Evolutionary conservation across 2,797 vertebrate genomes (phyloP), one percentile per base, ranked within the genome.

Genomic region (Monodelphis domestica): DNA sequence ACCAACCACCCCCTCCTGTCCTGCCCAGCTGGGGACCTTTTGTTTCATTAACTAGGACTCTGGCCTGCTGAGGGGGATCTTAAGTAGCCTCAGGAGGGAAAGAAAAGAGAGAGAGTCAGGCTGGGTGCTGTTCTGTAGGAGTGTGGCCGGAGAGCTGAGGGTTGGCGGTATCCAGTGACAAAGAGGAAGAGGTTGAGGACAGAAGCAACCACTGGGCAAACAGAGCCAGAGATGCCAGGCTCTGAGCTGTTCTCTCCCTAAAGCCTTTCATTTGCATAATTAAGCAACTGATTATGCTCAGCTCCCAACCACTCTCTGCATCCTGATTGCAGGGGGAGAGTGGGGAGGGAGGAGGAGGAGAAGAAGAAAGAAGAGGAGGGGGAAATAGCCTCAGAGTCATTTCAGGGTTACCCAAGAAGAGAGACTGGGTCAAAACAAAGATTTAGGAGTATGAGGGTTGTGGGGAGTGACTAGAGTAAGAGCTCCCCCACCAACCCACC

Each of bases 261-360:
- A 84, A 55, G 52, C 90, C 51, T 70, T 89, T 93, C 92, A 78
- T 93, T 95, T 94, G 63, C 88, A 57, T 87, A 96, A 97, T 97
- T 97, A 97, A 97, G 54, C 94, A 94, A 89, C 94, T 53, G 78
- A 96, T 97, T 97, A 96, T 93, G 91, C 97, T 96, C 90, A 93
- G 45, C 51, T 50, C 59, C 57, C 95, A 91, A 93, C 87, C 92
- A 57, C 53, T 1, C 95, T 97, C 95, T 96, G 90, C 89, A 95
- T 63, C 70, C 92, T 92, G 90, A 94, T 90, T 93, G 94, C 95
- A 95, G 91, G 78, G 94, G 95, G 92, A 91, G 97, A 30, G 87
- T 30, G 10, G 87, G 87, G 51, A 52, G 87, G 87, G 87, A 52
- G 51, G 11, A 53, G 28, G 29, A 51, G 87, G 29, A 50, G 38